Conservation (phyloP, 2,797 vertebrate genomes). For the Anguilla marmorata region DNA sequence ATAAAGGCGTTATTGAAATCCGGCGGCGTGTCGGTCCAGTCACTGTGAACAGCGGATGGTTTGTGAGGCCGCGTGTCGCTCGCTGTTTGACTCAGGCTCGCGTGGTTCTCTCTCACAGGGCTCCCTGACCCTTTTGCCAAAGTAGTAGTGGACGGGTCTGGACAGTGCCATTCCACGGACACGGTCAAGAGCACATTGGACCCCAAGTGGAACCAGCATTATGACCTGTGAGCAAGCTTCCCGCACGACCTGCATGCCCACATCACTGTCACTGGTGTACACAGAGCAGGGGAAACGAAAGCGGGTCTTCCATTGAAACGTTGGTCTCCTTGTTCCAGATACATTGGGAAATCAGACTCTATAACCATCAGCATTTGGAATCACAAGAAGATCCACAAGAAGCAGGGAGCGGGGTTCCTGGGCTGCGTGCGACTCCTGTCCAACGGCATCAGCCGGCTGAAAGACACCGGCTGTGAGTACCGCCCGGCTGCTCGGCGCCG, state of each 20-base stretch:
- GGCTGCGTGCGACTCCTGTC: slow-evolving; percentile 96
- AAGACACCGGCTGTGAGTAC: slow-evolving; percentile 98
- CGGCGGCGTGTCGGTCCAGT: neutral
- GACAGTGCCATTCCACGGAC: slow-evolving; percentile 98
- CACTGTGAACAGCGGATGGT: neutral
- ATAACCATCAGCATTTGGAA: slow-evolving; percentile 99
- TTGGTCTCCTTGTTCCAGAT: slow-evolving; percentile 59
- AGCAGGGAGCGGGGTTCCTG: slow-evolving; percentile 96
- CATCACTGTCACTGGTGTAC: neutral
- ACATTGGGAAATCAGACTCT: slow-evolving; percentile 95
- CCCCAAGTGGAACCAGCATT: slow-evolving; percentile 99
- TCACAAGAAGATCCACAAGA: slow-evolving; percentile 99
- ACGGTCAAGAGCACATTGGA: slow-evolving; percentile 98
- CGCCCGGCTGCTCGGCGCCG: neutral
- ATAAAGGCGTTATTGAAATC: neutral
- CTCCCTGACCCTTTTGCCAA: slow-evolving; percentile 97
- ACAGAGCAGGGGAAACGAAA: neutral
- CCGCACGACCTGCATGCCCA: neutral
- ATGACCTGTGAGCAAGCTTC: slow-evolving; percentile 87
- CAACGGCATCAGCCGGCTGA: slow-evolving; percentile 95
- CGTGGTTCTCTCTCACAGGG: slow-evolving; percentile 67
- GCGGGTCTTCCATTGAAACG: neutral
- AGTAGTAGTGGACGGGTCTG: slow-evolving; percentile 94
- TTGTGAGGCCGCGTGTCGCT: slow-evolving; percentile 12
- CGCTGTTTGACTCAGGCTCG: slow-evolving; percentile 22